Percentiles rank a stretch among this genome's conserved stretches.
Evolutionary conservation across 2,113 vertebrate species (phyloP).

Genomic region (Heterotis niloticus): DNA sequence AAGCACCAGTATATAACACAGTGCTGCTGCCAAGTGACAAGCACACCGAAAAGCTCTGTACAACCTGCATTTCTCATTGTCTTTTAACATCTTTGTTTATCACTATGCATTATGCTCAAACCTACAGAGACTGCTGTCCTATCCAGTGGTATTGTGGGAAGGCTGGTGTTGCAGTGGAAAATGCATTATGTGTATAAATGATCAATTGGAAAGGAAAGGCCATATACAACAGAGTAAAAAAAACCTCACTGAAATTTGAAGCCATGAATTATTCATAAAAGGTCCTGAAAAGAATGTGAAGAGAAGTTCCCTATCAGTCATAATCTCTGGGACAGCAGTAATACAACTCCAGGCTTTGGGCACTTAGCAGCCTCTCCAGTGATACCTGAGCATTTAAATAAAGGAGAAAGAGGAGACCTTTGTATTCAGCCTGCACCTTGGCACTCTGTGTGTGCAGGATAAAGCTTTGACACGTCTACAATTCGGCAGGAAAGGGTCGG

Average conservation of each 20-base stretch:
- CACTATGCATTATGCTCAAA: background rate
- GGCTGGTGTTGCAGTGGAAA: constrained; percentile 22
- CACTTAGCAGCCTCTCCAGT: constrained; percentile 53
- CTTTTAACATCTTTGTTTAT: constrained; percentile 12
- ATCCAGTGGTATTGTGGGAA: background rate
- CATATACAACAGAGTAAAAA: constrained; percentile 49
- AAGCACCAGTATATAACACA: constrained; percentile 4
- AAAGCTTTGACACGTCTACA: background rate
- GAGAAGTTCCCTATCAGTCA: constrained; percentile 62
- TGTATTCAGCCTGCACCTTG: constrained; percentile 24
- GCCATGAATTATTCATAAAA: constrained; percentile 61
- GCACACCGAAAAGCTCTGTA: constrained; percentile 4
- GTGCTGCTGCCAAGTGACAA: background rate
- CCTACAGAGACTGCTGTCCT: background rate
- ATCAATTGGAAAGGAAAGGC: constrained; percentile 41
- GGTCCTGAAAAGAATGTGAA: constrained; percentile 61
- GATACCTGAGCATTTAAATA: constrained; percentile 41
- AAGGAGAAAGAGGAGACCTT: constrained; percentile 36
- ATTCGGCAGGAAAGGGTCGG: background rate
- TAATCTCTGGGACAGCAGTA: constrained; percentile 60
- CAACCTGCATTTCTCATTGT: background rate
- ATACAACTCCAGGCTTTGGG: constrained; percentile 53
- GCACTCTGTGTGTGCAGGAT: background rate
- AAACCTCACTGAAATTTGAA: constrained; percentile 56
- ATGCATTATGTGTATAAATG: constrained; percentile 38